A percentile compares a stretch with the other conserved stretches of the same genome.
phyloP scores from a whole-genome alignment of 35 echinoderm and acorn worm species.

The Diadema setosum region DNA sequence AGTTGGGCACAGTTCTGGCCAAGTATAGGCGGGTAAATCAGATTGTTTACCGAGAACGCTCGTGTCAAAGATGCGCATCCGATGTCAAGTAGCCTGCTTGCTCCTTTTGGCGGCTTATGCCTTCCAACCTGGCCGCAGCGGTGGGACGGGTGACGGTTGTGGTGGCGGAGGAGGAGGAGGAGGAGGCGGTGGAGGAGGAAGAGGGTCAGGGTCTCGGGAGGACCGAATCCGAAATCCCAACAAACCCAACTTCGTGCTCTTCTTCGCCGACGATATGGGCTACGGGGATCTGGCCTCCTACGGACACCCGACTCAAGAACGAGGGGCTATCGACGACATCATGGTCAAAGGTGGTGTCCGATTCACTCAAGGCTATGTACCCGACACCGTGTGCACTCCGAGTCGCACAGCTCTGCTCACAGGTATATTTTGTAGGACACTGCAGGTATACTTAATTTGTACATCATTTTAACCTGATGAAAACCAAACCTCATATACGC shows the following conservation, averaged over 20 bases:
- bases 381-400: constrained; percentile 22
- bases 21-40: too few relatives aligned
- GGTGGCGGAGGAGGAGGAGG: neutral
- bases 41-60: too few relatives aligned
- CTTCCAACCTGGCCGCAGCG: neutral
- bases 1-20: too few relatives aligned
- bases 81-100: neutral
- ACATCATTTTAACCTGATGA: too few relatives aligned
- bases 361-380: constrained; percentile 34
- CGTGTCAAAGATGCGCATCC: too few relatives aligned
- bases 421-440: too few relatives aligned
- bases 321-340: constrained; percentile 25
- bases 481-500: too few relatives aligned
- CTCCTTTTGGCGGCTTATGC: neutral
- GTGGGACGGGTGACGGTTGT: too few relatives aligned
- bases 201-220: neutral
- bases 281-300: constrained; percentile 74
- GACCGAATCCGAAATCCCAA: neutral
- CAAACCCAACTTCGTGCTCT: constrained; percentile 65
- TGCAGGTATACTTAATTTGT: too few relatives aligned
- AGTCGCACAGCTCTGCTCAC: constrained; percentile 42
- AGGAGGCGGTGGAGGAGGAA: neutral
- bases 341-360: constrained; percentile 6
- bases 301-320: constrained; percentile 61
- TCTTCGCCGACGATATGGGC: constrained; percentile 76